Conservation (phyloP, 53 echinoderm and acorn worm genomes). For the Echinometra lucunter region DNA sequence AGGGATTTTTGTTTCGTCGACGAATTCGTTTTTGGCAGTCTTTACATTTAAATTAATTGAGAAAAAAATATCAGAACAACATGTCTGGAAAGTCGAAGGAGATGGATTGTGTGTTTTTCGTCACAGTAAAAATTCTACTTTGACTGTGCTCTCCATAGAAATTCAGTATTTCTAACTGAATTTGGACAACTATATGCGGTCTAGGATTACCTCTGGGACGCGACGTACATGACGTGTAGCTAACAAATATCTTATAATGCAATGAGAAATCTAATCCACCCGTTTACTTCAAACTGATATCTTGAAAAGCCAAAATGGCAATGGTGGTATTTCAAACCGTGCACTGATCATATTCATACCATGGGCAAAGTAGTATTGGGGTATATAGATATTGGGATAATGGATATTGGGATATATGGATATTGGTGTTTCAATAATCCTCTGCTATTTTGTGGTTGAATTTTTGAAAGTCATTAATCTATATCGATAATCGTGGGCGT, state of each 20-base stretch:
- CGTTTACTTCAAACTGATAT: background rate
- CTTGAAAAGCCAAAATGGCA: background rate
- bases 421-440: background rate
- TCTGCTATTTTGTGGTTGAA: background rate
- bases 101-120: constrained; percentile 16
- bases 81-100: background rate
- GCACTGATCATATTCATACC: too few relatives aligned
- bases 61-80: constrained; percentile 10
- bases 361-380: background rate
- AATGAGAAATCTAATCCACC: background rate
- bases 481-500: background rate
- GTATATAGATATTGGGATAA: background rate
- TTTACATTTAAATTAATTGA: background rate
- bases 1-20: background rate
- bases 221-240: background rate
- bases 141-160: background rate
- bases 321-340: background rate
- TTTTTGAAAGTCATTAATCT: background rate
- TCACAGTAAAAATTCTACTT: background rate
- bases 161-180: constrained; percentile 21
- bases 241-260: constrained; percentile 11
- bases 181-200: constrained; percentile 5
- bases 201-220: constrained; percentile 29
- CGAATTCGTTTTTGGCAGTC: background rate
- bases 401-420: background rate